Evolutionary conservation across 2,113 vertebrate species (phyloP).

Genomic region (Colius striatus): DNA sequence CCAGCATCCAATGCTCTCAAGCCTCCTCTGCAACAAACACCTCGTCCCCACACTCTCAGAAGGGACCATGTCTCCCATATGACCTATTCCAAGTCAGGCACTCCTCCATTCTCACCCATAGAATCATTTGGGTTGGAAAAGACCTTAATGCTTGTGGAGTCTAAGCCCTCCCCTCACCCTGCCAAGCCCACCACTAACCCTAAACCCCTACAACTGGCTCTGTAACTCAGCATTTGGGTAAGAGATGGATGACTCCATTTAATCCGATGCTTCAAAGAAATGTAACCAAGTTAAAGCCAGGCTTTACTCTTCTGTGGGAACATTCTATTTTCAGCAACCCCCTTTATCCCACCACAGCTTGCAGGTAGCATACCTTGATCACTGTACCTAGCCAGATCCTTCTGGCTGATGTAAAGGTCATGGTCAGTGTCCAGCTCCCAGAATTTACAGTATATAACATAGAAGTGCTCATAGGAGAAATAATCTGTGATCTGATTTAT

Average conservation of each 20-base stretch:
- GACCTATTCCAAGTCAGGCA: not conserved
- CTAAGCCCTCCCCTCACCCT: too few relatives aligned
- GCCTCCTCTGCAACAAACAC: not conserved
- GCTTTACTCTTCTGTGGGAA: not conserved
- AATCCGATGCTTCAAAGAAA: not conserved
- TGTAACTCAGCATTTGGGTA: not conserved
- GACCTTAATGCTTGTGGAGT: too few relatives aligned
- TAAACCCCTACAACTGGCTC: not conserved
- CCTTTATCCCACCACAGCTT: not conserved
- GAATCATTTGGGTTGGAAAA: too few relatives aligned
- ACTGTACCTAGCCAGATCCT: constrained; percentile 92
- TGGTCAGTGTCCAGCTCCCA: constrained; percentile 99
- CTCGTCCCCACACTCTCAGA: not conserved
- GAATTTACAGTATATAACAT: constrained; percentile 99
- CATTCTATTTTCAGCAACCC: not conserved
- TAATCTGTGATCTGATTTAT: constrained; percentile 99
- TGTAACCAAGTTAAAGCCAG: not conserved
- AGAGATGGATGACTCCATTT: not conserved
- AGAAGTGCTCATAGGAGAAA: constrained; percentile 99
- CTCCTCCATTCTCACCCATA: not conserved
- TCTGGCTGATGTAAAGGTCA: constrained; percentile 95
- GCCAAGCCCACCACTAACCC: too few relatives aligned
- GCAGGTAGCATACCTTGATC: constrained; percentile 87
- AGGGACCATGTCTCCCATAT: not conserved
- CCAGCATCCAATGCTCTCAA: not conserved